A percentile compares a stretch with the other conserved stretches of the same genome.
Conservation (phyloP, 2,888 invertebrate genomes). For the Myopa testacea region DNA sequence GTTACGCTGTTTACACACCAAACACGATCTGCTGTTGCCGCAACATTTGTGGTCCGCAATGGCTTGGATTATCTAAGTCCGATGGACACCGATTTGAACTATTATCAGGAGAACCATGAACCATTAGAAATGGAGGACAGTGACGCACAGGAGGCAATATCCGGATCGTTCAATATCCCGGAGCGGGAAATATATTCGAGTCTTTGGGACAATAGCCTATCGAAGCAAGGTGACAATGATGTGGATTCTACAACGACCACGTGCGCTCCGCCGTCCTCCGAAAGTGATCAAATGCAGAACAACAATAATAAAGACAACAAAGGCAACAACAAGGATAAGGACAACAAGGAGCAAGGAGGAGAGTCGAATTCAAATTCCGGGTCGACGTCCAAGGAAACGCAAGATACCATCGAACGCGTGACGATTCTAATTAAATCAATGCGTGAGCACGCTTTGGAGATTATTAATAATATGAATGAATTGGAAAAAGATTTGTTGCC, state of each 20-base stretch:
- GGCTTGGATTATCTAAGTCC: conserved; percentile 15
- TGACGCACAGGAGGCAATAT: not conserved
- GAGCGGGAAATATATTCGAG: not conserved
- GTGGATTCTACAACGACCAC: not conserved
- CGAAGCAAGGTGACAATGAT: not conserved
- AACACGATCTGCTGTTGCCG: not conserved
- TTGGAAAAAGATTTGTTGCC: conserved; percentile 47
- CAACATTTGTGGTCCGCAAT: not conserved
- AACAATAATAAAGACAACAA: not conserved
- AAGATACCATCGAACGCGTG: conserved; percentile 47
- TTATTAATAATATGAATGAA: conserved; percentile 47
- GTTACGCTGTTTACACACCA: not conserved
- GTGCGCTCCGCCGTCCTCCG: not conserved
- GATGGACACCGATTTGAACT: conserved; percentile 13
- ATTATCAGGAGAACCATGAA: conserved; percentile 23
- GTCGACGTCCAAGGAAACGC: conserved; percentile 26
- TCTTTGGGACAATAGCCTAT: not conserved
- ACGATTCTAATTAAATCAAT: conserved; percentile 43
- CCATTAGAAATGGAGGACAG: conserved; percentile 3
- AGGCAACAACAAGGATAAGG: not conserved
- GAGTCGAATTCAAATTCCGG: not conserved
- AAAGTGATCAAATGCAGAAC: not conserved
- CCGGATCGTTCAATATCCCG: not conserved
- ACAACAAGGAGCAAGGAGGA: not conserved
- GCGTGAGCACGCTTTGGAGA: conserved; percentile 44